These are phyloP conservation scores for Orchestia grillus DNA, from an alignment of 1,140 invertebrate species.

Conservation along the genomic window DNA sequence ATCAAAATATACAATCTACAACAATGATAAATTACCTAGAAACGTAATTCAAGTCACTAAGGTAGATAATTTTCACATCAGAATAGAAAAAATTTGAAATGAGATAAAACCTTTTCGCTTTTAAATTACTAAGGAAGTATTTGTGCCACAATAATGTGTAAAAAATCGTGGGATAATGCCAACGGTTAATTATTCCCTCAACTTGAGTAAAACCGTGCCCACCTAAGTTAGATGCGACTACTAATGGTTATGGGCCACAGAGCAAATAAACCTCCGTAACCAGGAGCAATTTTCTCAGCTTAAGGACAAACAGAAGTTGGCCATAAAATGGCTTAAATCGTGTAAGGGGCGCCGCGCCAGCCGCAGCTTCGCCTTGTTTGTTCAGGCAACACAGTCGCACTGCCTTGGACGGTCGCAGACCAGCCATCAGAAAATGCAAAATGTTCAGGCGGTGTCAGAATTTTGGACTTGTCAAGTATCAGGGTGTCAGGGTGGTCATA, in stretches of 20 bases:
- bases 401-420: no score
- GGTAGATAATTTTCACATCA: background rate
- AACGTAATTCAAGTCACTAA: no score
- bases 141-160: background rate
- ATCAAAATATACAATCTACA: no score
- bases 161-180: background rate
- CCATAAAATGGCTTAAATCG: background rate
- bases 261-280: background rate
- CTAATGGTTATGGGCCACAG: background rate
- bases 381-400: background rate
- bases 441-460: background rate
- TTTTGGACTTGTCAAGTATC: background rate
- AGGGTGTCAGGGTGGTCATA: no score
- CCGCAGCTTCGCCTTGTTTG: background rate
- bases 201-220: background rate
- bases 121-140: background rate
- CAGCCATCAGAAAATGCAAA: background rate
- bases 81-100: background rate
- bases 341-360: background rate
- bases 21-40: no score
- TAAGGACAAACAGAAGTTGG: background rate
- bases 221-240: background rate
- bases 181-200: background rate
- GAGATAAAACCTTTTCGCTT: background rate
- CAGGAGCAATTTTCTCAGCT: background rate